These are phyloP conservation scores for Bradynema listronoti DNA, from an alignment of 1,140 invertebrate genomes.

Conservation along the genomic window DNA sequence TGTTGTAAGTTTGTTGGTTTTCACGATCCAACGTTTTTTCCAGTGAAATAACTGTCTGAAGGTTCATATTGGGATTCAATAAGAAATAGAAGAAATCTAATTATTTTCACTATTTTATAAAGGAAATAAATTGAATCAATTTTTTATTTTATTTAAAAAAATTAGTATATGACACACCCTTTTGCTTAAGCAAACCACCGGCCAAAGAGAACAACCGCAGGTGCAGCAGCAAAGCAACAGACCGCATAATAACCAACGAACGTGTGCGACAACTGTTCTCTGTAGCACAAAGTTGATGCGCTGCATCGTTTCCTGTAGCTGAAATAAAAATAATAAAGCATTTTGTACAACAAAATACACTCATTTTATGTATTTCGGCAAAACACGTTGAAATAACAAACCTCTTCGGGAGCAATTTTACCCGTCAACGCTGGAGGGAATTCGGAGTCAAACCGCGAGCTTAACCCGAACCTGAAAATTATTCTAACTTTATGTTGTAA, in stretches of 20 bases:
- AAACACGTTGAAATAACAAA: too few relatives aligned
- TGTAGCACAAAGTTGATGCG: slow-evolving; percentile 52
- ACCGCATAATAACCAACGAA: slow-evolving; percentile 53
- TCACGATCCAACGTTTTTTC: slow-evolving; percentile 55
- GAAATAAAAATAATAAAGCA: slow-evolving; percentile 9
- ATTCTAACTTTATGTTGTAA: too few relatives aligned
- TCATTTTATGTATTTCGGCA: too few relatives aligned
- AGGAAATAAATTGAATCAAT: too few relatives aligned
- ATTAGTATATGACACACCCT: slow-evolving; percentile 34
- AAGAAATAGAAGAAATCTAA: slow-evolving; percentile 1
- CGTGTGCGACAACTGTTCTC: slow-evolving; percentile 32
- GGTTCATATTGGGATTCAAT: slow-evolving; percentile 17
- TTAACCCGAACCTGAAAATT: slow-evolving; percentile 55
- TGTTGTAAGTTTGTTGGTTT: slow-evolving; percentile 56
- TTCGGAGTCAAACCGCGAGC: slow-evolving; percentile 56
- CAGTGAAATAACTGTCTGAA: slow-evolving; percentile 52
- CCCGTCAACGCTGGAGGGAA: slow-evolving; percentile 51
- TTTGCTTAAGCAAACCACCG: slow-evolving; percentile 51
- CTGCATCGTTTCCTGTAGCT: slow-evolving; percentile 39
- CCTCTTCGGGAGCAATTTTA: slow-evolving; percentile 54
- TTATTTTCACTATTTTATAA: neutral
- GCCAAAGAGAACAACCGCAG: slow-evolving; percentile 56
- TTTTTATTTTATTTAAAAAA: too few relatives aligned
- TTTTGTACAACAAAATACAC: slow-evolving; percentile 21
- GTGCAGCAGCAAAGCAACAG: slow-evolving; percentile 57